A percentile compares a stretch with the other conserved stretches of the same genome.
Evolutionary conservation across 2,888 invertebrate genomes (phyloP).

Genomic region (Cheilosia pagana): DNA sequence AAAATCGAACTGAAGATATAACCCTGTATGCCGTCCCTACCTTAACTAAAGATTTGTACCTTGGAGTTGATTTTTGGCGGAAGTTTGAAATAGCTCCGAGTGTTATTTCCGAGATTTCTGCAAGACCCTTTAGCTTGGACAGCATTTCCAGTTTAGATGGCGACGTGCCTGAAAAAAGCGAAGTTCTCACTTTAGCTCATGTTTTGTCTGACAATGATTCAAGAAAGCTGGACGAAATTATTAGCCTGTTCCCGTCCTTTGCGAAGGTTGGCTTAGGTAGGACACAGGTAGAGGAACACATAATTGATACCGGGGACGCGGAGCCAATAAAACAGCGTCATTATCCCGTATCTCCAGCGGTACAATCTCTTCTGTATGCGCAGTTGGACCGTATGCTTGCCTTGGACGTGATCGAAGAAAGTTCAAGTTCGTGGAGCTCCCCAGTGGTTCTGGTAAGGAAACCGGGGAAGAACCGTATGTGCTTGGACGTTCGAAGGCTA

Average conservation of each 20-base stretch:
- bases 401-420: background rate
- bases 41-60: background rate
- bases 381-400: background rate
- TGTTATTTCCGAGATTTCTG: background rate
- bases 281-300: background rate
- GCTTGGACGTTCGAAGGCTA: background rate
- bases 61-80: background rate
- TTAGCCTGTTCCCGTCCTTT: background rate
- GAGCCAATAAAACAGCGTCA: background rate
- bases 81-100: background rate
- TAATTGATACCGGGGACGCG: conserved; percentile 17
- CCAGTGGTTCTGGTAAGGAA: background rate
- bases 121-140: background rate
- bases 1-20: background rate
- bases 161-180: background rate
- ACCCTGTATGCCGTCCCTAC: background rate
- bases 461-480: background rate
- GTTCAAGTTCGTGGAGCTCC: conserved; percentile 18
- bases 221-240: background rate
- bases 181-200: background rate
- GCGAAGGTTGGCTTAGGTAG: background rate
- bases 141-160: background rate
- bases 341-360: conserved; percentile 16
- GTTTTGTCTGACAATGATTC: background rate
- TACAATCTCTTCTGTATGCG: background rate